Evolutionary conservation across 2,113 vertebrate genomes (phyloP).

Genomic region (Hystrix cristata): DNA sequence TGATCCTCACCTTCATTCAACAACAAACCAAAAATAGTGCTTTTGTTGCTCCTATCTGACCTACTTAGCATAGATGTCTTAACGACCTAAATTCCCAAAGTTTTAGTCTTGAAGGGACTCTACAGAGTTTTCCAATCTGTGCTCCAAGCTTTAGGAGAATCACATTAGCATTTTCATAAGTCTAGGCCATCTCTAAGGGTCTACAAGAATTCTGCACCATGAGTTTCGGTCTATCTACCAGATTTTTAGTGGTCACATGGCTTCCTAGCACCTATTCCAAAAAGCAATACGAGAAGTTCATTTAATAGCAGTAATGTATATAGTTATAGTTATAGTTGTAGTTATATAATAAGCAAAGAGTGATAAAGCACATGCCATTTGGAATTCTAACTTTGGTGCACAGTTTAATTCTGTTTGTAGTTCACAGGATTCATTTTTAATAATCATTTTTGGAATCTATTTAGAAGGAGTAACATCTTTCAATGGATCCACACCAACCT

Average conservation of each 20-base stretch:
- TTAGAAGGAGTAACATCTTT: no score
- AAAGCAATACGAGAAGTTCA: neutral
- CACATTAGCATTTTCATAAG: no score
- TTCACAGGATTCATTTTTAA: neutral
- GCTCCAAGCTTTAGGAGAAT: neutral
- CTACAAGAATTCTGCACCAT: neutral
- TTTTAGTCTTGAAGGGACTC: neutral
- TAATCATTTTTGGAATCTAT: fast-evolving
- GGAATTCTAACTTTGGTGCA: neutral
- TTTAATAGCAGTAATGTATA: fast-evolving
- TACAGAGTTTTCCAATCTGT: neutral
- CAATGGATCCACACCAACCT: fast-evolving
- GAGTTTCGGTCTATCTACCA: no score
- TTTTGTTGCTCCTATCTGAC: neutral
- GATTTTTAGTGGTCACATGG: neutral
- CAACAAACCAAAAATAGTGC: neutral
- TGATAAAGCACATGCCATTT: fast-evolving
- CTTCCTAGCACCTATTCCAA: neutral
- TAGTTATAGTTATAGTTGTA: fast-evolving
- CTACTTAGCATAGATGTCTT: neutral
- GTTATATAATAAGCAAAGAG: fast-evolving
- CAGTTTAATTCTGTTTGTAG: fast-evolving
- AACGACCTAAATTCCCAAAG: neutral
- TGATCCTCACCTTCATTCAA: neutral
- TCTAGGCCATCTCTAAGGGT: neutral